phyloP scores from a whole-genome alignment of 2,888 invertebrate genomes.

The Eilema depressum region DNA sequence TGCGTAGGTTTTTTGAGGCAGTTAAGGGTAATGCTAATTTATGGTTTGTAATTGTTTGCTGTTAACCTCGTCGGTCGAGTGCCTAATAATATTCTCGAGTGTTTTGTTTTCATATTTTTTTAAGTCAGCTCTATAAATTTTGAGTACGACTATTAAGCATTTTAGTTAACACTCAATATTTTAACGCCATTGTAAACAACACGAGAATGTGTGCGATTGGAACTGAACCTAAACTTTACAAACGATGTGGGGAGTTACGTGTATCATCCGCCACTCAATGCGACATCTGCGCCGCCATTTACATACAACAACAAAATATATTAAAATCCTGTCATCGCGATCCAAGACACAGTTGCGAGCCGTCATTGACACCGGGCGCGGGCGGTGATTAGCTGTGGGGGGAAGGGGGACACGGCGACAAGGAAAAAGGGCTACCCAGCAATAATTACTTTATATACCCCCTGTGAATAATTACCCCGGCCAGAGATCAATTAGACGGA shows the following conservation, averaged over 20 bases:
- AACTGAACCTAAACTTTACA: conserved; percentile 34
- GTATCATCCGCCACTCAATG: conserved; percentile 52
- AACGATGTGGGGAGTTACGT: conserved; percentile 52
- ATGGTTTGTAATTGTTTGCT: conserved; percentile 67
- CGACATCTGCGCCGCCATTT: conserved; percentile 76
- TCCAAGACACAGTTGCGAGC: conserved; percentile 80
- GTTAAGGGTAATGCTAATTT: conserved; percentile 75
- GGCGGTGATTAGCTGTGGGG: conserved; percentile 76
- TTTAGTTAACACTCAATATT: conserved; percentile 23
- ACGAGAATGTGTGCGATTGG: conserved; percentile 22
- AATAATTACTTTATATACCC: conserved; percentile 86
- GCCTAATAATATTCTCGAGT: conserved; percentile 41
- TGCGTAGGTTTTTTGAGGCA: conserved; percentile 72
- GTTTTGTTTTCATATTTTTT: conserved; percentile 38
- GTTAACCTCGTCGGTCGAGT: conserved; percentile 50
- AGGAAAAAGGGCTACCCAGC: conserved; percentile 85
- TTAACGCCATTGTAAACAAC: conserved; percentile 15
- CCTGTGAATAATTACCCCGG: conserved; percentile 85
- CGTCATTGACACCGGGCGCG: conserved; percentile 83
- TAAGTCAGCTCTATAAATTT: conserved; percentile 1
- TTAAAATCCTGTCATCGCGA: conserved; percentile 85
- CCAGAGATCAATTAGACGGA: conserved; percentile 82
- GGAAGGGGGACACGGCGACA: conserved; percentile 69
- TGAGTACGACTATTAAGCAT: conserved; percentile 16
- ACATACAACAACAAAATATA: conserved; percentile 84